Conservation (phyloP, 2,113 vertebrate species). For the Cyphomyrus plagiostoma region DNA sequence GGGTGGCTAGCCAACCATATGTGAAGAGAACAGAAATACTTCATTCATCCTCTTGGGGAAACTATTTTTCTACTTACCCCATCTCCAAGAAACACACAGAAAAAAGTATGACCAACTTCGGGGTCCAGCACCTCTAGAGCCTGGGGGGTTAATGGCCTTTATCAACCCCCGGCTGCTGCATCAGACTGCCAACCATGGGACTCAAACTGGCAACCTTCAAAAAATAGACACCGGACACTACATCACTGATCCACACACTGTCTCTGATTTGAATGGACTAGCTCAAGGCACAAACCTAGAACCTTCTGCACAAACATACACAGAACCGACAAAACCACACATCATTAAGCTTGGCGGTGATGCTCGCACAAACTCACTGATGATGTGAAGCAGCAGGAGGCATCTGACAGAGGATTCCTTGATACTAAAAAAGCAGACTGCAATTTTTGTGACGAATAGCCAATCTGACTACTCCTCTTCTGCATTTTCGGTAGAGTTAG, state of each 20-base stretch:
- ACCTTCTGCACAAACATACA: not conserved
- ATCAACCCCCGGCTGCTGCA: not conserved
- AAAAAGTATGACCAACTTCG: not conserved
- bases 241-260: not conserved
- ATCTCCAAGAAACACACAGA: not conserved
- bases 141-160: not conserved
- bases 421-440: not conserved
- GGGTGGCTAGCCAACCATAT: not conserved
- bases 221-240: not conserved
- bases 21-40: not conserved
- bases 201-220: not conserved
- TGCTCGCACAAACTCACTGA: not conserved
- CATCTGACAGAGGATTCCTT: not conserved
- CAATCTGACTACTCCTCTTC: not conserved
- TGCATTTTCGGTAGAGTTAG: not conserved
- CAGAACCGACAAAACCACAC: not conserved
- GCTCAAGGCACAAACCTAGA: not conserved
- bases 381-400: not conserved
- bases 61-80: not conserved
- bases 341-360: not conserved
- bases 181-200: not conserved
- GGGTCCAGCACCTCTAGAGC: not conserved
- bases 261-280: not conserved
- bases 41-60: not conserved
- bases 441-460: not conserved